Base-by-base conservation (phyloP, 2,797 vertebrate species). In the Tragopan temminckii region DNA sequence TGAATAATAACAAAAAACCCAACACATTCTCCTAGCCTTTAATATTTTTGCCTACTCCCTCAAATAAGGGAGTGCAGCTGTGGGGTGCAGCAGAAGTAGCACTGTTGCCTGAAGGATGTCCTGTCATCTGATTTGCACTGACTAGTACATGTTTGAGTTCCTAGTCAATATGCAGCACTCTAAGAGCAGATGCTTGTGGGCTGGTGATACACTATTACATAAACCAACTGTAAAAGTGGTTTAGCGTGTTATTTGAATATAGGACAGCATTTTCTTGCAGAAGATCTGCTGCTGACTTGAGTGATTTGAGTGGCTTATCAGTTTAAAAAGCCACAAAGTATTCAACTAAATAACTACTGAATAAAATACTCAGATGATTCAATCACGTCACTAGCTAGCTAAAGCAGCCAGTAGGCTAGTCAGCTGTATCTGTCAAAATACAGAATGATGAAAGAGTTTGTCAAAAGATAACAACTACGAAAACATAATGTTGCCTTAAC, bases 171-270 rank as follows among this genome's bases (percentile, higher is more conserved):
- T 24, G 61, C 81, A 94, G 72, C 50, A 80, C 72, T 42, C 72
- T 83, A 75, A 66, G 38, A 95, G 88, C 94, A 96, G 92, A 85
- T 85, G 93, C 58, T 75, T 62, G 95, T 95, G 92, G 93, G 92
- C 69, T 85, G 93, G 80, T 94, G 89, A 80, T 96, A 95, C 90
- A 71, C 78, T 81, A 69, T 95, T 96, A 96, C 43, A 94, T 95
- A 95, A 96, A 93, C 71, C 53, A 93, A 87, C 74, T 71, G 71
- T 50, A 95, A 89, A 76, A 94, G 13, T 66, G 81, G 90, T 83
- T 76, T 82, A 42, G 53, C 3, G 5, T 62, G 9, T 52, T 94
- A 77, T 66, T 85, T 0, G n/a, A 87, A 93, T 89, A 91, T 71
- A 91, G 91, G 61, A 68, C 83, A 88, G n/a, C 7, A 80, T 86